Percentiles rank a stretch among this genome's conserved stretches.
Conservation (phyloP, 2,113 vertebrate species). For the Solea solea region DNA sequence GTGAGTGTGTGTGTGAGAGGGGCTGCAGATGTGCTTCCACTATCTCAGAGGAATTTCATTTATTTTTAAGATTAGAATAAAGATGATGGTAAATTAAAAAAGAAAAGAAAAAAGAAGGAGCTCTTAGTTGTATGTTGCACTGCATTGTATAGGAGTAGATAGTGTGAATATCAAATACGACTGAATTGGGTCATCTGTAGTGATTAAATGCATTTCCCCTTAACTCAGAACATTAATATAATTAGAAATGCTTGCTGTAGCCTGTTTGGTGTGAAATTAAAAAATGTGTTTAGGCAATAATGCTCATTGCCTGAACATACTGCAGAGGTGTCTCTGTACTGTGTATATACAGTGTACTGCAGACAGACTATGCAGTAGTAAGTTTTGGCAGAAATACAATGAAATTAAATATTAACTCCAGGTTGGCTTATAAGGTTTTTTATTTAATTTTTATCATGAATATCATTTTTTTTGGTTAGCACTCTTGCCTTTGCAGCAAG, state of each 20-base stretch:
- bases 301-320: slow-evolving; percentile 32
- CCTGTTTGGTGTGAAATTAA: slow-evolving; percentile 34
- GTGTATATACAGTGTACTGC: neutral
- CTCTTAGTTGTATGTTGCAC: slow-evolving; percentile 29
- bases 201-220: slow-evolving; percentile 55
- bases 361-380: too few relatives aligned
- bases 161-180: slow-evolving; percentile 60
- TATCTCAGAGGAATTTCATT: slow-evolving; percentile 60
- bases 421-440: neutral
- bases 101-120: slow-evolving; percentile 29
- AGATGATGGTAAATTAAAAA: slow-evolving; percentile 43
- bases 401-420: neutral
- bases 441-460: too few relatives aligned
- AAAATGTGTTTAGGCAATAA: slow-evolving; percentile 23
- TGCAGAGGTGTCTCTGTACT: neutral
- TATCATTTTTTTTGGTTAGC: too few relatives aligned
- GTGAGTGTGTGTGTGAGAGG: slow-evolving; percentile 26
- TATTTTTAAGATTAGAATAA: slow-evolving; percentile 66
- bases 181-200: slow-evolving; percentile 68
- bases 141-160: slow-evolving; percentile 41
- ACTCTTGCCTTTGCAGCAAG: too few relatives aligned
- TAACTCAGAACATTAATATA: slow-evolving; percentile 35
- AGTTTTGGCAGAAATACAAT: too few relatives aligned
- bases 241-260: slow-evolving; percentile 19
- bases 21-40: slow-evolving; percentile 53